Evolutionary conservation across 2,888 invertebrate species (phyloP).

Genomic region (Odontomyia ornata): DNA sequence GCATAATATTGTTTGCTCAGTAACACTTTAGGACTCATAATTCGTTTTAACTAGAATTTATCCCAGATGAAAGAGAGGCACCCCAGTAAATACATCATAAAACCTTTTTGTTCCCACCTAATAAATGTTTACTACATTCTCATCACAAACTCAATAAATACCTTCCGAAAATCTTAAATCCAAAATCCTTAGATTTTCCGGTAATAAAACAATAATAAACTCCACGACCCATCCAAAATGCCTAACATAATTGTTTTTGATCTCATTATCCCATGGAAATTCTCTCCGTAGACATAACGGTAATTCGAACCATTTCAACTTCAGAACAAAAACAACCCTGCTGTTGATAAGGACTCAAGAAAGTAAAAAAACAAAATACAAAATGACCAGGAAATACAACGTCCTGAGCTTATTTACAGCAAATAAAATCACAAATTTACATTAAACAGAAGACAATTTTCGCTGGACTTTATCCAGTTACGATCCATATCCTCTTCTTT

Average conservation of each 20-base stretch:
- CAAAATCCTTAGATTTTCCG: not conserved
- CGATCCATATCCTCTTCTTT: not conserved
- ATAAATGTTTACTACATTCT: not conserved
- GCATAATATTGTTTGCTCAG: too few relatives aligned
- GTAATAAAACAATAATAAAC: conserved; percentile 2
- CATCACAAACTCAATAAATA: not conserved
- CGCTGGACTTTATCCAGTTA: not conserved
- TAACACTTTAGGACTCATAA: too few relatives aligned
- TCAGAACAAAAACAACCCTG: not conserved
- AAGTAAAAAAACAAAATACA: too few relatives aligned
- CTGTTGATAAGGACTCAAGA: too few relatives aligned
- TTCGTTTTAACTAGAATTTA: too few relatives aligned
- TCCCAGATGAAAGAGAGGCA: too few relatives aligned
- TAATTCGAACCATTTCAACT: not conserved
- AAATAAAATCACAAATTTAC: conserved; percentile 37
- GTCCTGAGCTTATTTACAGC: conserved; percentile 24
- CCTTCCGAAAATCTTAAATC: not conserved
- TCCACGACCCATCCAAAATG: conserved; percentile 4
- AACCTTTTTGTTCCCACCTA: not conserved
- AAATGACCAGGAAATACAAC: conserved; percentile 12
- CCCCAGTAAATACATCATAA: too few relatives aligned
- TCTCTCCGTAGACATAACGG: not conserved
- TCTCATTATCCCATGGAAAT: conserved; percentile 11
- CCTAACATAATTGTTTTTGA: conserved; percentile 17
- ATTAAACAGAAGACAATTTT: conserved; percentile 30